Base-by-base conservation (phyloP, 2,113 vertebrate genomes). In the Cyprinodon variegatus region DNA sequence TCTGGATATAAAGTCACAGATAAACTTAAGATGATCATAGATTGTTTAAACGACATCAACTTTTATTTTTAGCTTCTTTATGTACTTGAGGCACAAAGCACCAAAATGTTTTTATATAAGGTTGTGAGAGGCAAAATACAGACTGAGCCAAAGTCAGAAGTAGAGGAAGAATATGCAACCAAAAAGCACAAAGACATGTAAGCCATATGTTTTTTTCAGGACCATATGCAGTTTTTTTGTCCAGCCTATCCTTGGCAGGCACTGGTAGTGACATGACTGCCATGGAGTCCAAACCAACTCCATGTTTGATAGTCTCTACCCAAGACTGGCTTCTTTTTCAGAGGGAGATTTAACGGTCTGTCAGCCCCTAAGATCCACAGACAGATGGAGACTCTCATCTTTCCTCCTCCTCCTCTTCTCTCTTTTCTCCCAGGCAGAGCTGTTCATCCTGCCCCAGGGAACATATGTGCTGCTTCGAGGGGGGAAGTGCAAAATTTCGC, bases 301-400 rank as follows among this genome's bases (percentile, higher is more conserved):
- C 61, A 53, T 70, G 82, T 78, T 83, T 14, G 70, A 70, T 68
- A 50, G 72, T 88, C 68, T 83, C 72, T 82, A 66, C 71, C 79
- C 76, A 82, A 84, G 84, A 76, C 43, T 72, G 75, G 41, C 63
- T 57, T 74, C 68, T 78, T 67, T 79, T 84, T 77, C 82, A 76
- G 65, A 73, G 87, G 80, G 83, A 82, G 69, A 72, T 73, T 67
- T 81, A 83, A 87, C 81, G 77, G 83, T 83, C 78, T 87, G 76
- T 87, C 76, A 87, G 75, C 73, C 77, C 84, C 84, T 68, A 83
- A 81, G 87, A 90, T 85, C 83, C 82, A 83, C 74, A 83, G 86
- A 87, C 91, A 93, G 90, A 93, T 92, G 90, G 92, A 92, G 79
- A 74, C 53, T 68, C 86, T 84, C 79, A 45, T 81, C 73, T 66